Conservation (phyloP, 2,113 vertebrate genomes). For the Elachura formosa region DNA sequence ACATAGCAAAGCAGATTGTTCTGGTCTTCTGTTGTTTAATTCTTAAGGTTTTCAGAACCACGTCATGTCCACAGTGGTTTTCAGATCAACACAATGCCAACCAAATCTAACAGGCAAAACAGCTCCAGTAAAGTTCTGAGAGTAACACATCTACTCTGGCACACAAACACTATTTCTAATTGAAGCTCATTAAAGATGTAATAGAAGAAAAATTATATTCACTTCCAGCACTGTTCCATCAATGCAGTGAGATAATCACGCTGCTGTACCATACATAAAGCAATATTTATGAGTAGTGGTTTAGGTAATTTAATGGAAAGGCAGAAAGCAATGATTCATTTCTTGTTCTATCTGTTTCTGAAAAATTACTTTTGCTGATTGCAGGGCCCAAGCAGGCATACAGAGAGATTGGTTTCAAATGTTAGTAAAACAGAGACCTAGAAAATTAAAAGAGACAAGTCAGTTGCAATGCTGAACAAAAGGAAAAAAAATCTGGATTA, state of each 20-base stretch:
- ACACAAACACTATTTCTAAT: slow-evolving; percentile 63
- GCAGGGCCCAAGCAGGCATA: neutral
- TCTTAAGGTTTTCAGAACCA: neutral
- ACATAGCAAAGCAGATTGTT: neutral
- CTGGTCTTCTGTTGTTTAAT: neutral
- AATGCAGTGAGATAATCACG: slow-evolving; percentile 34
- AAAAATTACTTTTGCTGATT: neutral
- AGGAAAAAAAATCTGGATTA: neutral
- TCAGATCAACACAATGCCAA: neutral
- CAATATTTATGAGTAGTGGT: slow-evolving; percentile 3
- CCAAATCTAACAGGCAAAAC: neutral
- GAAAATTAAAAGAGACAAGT: neutral
- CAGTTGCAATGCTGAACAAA: neutral
- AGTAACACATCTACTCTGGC: slow-evolving; percentile 46
- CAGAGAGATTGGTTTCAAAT: neutral
- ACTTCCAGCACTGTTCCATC: slow-evolving; percentile 44
- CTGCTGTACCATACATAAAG: slow-evolving; percentile 22
- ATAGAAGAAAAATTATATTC: slow-evolving; percentile 61
- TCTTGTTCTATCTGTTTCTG: neutral
- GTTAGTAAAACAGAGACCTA: slow-evolving; percentile 1
- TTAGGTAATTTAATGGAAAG: slow-evolving; percentile 35
- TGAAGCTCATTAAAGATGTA: slow-evolving; percentile 64
- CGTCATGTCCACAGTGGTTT: neutral
- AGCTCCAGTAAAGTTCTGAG: slow-evolving; percentile 40
- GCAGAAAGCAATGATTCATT: slow-evolving; percentile 49